phyloP scores from a whole-genome alignment of 2,113 vertebrate species.

The Boulengerochromis microlepis region DNA sequence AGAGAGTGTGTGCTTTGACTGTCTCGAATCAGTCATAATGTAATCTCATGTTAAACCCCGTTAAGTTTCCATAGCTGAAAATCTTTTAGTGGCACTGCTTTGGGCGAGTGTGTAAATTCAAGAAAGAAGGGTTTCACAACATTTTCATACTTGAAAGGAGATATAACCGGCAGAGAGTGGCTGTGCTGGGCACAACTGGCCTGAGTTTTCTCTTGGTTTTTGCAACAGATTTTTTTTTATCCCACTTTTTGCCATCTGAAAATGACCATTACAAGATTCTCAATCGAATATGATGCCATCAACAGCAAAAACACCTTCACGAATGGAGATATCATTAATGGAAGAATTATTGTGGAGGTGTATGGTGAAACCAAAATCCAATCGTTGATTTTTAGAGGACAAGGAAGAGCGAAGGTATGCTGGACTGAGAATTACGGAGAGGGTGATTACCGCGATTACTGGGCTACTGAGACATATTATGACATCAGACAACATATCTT shows the following conservation, averaged over 20 bases:
- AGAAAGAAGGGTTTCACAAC: background rate
- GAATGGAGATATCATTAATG: slow-evolving; percentile 56
- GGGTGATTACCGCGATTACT: background rate
- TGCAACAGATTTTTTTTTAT: background rate
- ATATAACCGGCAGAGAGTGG: background rate
- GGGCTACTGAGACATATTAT: slow-evolving; percentile 57
- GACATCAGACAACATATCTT: slow-evolving; percentile 37
- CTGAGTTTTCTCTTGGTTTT: background rate
- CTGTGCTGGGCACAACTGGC: accelerated
- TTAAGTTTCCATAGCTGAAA: accelerated
- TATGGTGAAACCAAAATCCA: slow-evolving; percentile 43
- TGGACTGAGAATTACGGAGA: slow-evolving; percentile 31
- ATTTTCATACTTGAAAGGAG: background rate
- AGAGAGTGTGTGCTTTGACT: background rate
- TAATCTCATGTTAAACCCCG: background rate
- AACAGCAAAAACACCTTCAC: slow-evolving; percentile 60
- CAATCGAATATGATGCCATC: slow-evolving; percentile 61
- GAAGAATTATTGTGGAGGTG: slow-evolving; percentile 54
- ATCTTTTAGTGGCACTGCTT: background rate
- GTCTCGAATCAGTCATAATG: accelerated
- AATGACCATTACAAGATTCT: slow-evolving; percentile 37
- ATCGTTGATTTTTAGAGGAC: slow-evolving; percentile 24
- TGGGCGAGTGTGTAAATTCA: background rate
- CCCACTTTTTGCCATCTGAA: background rate
- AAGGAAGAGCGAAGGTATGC: slow-evolving; percentile 44